These are phyloP conservation scores for Coregonus suidteri DNA, from an alignment of 2,797 vertebrate genomes.

Conservation along the genomic window DNA sequence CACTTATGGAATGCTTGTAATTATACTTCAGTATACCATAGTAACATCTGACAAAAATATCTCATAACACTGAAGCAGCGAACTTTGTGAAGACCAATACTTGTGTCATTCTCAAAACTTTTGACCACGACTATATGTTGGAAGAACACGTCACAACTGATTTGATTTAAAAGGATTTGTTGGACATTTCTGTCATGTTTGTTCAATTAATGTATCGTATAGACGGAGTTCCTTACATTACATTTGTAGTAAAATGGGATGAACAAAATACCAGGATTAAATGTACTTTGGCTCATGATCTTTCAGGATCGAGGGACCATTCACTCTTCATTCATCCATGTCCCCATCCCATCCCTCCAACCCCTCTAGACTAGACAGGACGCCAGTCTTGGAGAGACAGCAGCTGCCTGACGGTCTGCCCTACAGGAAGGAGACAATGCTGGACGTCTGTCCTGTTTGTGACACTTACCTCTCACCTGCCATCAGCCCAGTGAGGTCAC, in stretches of 20 bases:
- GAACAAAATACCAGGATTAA: not conserved
- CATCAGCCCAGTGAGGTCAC: slow-evolving; percentile 63
- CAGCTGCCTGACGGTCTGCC: slow-evolving; percentile 65
- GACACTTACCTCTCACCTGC: slow-evolving; percentile 69
- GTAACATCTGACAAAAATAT: too few species aligned
- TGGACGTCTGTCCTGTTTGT: slow-evolving; percentile 62
- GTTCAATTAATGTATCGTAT: not conserved
- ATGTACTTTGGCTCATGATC: not conserved
- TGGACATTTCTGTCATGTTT: not conserved
- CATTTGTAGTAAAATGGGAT: not conserved
- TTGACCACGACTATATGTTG: not conserved
- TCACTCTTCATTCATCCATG: not conserved
- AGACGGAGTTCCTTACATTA: not conserved
- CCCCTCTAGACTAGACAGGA: not conserved
- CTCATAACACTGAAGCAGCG: too few species aligned
- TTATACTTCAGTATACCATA: too few species aligned
- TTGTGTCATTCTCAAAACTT: too few species aligned
- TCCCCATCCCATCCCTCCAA: not conserved
- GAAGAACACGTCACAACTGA: not conserved
- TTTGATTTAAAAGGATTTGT: not conserved
- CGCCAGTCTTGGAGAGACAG: slow-evolving; percentile 38
- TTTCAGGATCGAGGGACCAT: not conserved
- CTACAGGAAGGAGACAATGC: slow-evolving; percentile 61
- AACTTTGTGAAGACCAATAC: too few species aligned
- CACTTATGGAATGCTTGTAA: too few species aligned